phyloP scores from a whole-genome alignment of 2,888 invertebrate species.

The Caenorhabditis imperialis region DNA sequence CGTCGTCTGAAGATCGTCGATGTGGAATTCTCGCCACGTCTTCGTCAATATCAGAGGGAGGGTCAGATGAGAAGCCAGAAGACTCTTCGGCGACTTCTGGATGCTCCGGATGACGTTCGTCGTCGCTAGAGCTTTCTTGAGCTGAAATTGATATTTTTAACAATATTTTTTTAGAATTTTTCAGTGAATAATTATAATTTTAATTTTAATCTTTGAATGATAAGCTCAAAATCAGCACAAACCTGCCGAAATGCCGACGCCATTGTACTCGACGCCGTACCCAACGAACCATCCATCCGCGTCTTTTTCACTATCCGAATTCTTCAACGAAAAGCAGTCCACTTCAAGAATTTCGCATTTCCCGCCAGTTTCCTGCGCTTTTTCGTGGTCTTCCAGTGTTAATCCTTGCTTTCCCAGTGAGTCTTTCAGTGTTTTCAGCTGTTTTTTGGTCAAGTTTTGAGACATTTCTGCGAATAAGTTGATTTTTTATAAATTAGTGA shows the following conservation, averaged over 20 bases:
- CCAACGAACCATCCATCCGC: constrained; percentile 67
- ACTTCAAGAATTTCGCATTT: constrained; percentile 23
- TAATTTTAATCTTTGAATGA: not conserved
- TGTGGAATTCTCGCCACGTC: not conserved
- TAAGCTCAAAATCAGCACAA: not conserved
- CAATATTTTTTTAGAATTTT: not conserved
- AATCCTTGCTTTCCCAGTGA: constrained; percentile 40
- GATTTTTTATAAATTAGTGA: too few relatives aligned
- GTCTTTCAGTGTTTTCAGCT: constrained; percentile 37
- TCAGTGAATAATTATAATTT: not conserved
- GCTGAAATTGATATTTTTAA: not conserved
- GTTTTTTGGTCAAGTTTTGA: constrained; percentile 17
- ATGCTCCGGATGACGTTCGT: not conserved
- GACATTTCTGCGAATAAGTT: not conserved
- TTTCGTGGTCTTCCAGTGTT: constrained; percentile 21
- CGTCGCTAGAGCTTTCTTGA: constrained; percentile 7
- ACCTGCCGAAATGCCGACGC: constrained; percentile 53
- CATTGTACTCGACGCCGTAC: constrained; percentile 63
- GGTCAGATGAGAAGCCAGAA: constrained; percentile 40
- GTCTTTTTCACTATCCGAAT: not conserved
- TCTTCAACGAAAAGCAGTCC: constrained; percentile 25
- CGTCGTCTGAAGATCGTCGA: constrained; percentile 24
- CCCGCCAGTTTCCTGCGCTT: not conserved
- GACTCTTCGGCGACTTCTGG: constrained; percentile 1
- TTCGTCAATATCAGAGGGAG: constrained; percentile 10